Conservation (phyloP, 1,140 invertebrate species). For the Achroia grisella region DNA sequence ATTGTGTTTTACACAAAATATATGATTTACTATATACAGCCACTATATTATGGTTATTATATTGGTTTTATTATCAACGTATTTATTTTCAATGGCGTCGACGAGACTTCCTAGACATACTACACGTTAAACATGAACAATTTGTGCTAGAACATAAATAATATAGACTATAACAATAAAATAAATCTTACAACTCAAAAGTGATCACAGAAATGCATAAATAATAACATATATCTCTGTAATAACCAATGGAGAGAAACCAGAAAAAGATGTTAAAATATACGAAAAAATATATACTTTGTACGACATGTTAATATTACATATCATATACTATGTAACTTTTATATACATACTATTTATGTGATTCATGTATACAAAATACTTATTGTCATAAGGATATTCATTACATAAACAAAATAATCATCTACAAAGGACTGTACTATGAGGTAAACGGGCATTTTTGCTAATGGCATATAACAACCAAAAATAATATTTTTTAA, state of each 20-base stretch:
- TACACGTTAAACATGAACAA: constrained; percentile 8
- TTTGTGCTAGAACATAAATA: constrained; percentile 39
- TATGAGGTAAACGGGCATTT: too few species aligned
- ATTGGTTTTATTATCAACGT: not conserved
- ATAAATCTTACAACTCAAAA: constrained; percentile 40
- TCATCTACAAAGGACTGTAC: too few species aligned
- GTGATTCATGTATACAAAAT: constrained; percentile 47
- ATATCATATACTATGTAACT: constrained; percentile 5
- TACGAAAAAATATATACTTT: constrained; percentile 19
- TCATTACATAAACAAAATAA: not conserved
- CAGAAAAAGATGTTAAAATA: constrained; percentile 15
- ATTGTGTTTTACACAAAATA: constrained; percentile 2
- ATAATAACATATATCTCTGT: constrained; percentile 53
- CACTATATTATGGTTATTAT: not conserved
- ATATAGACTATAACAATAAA: constrained; percentile 18
- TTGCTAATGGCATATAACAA: too few species aligned
- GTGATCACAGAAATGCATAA: constrained; percentile 65
- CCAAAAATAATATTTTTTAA: too few species aligned
- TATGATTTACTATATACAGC: too few species aligned
- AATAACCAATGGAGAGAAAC: constrained; percentile 25
- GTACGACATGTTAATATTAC: constrained; percentile 28
- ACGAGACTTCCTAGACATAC: not conserved
- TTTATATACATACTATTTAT: constrained; percentile 32
- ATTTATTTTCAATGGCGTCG: not conserved
- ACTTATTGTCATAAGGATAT: constrained; percentile 59